phyloP scores from a whole-genome alignment of 1,140 invertebrate species.

The Meteorus sp. region DNA sequence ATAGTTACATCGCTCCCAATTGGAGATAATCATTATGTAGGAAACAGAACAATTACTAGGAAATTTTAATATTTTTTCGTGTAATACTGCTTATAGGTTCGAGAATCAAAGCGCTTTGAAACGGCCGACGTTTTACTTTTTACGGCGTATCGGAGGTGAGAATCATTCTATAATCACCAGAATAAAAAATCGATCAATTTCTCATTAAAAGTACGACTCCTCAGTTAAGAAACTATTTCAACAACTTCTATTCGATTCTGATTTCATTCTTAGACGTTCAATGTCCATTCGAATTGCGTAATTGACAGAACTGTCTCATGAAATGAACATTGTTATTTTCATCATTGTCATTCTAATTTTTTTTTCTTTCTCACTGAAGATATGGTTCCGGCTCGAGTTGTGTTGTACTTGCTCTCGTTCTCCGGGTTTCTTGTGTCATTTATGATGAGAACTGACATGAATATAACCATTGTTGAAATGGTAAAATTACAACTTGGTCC shows the following conservation, averaged over 20 bases:
- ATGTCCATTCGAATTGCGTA: too few relatives aligned
- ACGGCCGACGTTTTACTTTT: constrained; percentile 31
- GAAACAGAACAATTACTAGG: not conserved
- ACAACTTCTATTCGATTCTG: too few relatives aligned
- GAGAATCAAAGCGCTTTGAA: constrained; percentile 38
- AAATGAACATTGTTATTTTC: not conserved
- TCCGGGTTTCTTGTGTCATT: constrained; percentile 74
- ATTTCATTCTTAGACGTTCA: too few relatives aligned
- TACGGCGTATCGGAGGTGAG: constrained; percentile 42
- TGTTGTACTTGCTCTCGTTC: constrained; percentile 72
- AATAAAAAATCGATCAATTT: not conserved
- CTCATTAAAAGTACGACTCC: too few relatives aligned
- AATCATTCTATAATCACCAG: not conserved
- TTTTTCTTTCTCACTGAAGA: constrained; percentile 39
- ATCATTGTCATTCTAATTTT: not conserved
- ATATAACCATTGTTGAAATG: constrained; percentile 73
- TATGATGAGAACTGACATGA: constrained; percentile 78
- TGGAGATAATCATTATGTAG: not conserved
- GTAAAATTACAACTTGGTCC: constrained; percentile 48
- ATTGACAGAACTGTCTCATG: too few relatives aligned
- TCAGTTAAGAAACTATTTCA: too few relatives aligned
- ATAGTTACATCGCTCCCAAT: too few relatives aligned
- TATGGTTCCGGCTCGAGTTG: constrained; percentile 65
- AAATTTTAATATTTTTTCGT: constrained; percentile 5
- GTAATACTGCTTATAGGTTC: constrained; percentile 36